Conservation (phyloP, 2,888 invertebrate genomes). For the Cerastis rubricosa region DNA sequence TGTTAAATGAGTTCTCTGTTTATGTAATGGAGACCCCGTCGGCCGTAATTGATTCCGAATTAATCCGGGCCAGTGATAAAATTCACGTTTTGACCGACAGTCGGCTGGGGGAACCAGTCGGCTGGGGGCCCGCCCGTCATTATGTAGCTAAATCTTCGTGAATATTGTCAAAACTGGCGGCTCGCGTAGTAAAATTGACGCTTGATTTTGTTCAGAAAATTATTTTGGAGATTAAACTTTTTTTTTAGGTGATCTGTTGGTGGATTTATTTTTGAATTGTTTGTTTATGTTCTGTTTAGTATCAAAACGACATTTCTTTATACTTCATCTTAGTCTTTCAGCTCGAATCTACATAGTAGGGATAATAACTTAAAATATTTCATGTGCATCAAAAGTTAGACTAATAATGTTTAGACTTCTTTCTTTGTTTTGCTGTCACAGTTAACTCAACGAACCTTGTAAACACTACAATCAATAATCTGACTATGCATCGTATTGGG, state of each 20-base stretch:
- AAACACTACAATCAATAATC: not conserved
- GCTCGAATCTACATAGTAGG: not conserved
- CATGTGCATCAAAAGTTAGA: not conserved
- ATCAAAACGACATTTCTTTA: not conserved
- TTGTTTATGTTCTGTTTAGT: not conserved
- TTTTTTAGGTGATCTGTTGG: not conserved
- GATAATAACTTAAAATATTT: not conserved
- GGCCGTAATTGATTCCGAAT: slow-evolving; percentile 79
- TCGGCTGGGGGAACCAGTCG: slow-evolving; percentile 13
- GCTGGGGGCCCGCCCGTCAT: slow-evolving; percentile 29
- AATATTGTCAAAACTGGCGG: slow-evolving; percentile 33
- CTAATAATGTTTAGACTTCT: not conserved
- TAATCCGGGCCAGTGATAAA: slow-evolving; percentile 75
- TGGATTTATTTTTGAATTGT: not conserved
- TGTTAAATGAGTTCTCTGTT: slow-evolving; percentile 77
- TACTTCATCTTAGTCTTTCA: not conserved
- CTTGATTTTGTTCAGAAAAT: slow-evolving; percentile 16
- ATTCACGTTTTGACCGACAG: slow-evolving; percentile 65
- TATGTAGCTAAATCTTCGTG: slow-evolving; percentile 41
- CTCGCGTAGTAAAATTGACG: slow-evolving; percentile 20
- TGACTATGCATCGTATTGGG: not conserved
- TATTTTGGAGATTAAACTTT: not conserved
- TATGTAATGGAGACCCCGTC: slow-evolving; percentile 74
- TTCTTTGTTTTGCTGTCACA: not conserved
- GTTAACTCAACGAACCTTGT: not conserved